Percentiles rank a stretch among this genome's conserved stretches.
phyloP scores from a whole-genome alignment of 2,797 vertebrate species.

The Melanogrammus aeglefinus region DNA sequence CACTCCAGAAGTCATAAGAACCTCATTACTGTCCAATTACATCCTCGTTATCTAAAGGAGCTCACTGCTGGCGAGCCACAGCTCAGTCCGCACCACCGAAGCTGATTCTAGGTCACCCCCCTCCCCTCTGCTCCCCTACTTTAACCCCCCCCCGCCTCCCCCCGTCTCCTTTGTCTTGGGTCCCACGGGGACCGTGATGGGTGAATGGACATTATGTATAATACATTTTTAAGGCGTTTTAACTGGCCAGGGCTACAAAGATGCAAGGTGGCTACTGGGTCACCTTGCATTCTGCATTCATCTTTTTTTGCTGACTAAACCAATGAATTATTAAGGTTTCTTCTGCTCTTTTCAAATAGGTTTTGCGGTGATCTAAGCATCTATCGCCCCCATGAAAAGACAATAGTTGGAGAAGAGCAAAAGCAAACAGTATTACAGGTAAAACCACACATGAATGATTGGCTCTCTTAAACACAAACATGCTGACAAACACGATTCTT shows the following conservation, averaged over 20 bases:
- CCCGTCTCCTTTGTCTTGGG: slow-evolving; percentile 47
- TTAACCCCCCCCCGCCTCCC: background rate
- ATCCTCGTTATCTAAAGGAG: slow-evolving; percentile 37
- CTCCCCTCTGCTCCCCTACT: slow-evolving; percentile 3
- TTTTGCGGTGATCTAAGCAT: background rate
- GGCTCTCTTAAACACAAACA: background rate
- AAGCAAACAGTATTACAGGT: background rate
- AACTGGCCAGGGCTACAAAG: background rate
- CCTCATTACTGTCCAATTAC: slow-evolving; percentile 21
- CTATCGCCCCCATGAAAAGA: background rate
- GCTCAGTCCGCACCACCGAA: slow-evolving; percentile 56
- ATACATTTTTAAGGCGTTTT: slow-evolving; percentile 35
- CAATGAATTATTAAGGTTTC: background rate
- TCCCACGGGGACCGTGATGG: slow-evolving; percentile 42
- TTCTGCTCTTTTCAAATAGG: background rate
- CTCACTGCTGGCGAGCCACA: slow-evolving; percentile 52
- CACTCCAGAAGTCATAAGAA: slow-evolving; percentile 18
- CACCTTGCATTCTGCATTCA: background rate
- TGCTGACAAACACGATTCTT: background rate
- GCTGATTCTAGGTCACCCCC: slow-evolving; percentile 71
- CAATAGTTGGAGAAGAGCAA: background rate
- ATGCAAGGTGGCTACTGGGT: background rate
- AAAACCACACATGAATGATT: background rate
- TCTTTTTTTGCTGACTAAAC: background rate
- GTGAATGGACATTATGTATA: slow-evolving; percentile 48